Evolutionary conservation across 2,797 vertebrate species (phyloP).

Genomic region (Helarctos malayanus): DNA sequence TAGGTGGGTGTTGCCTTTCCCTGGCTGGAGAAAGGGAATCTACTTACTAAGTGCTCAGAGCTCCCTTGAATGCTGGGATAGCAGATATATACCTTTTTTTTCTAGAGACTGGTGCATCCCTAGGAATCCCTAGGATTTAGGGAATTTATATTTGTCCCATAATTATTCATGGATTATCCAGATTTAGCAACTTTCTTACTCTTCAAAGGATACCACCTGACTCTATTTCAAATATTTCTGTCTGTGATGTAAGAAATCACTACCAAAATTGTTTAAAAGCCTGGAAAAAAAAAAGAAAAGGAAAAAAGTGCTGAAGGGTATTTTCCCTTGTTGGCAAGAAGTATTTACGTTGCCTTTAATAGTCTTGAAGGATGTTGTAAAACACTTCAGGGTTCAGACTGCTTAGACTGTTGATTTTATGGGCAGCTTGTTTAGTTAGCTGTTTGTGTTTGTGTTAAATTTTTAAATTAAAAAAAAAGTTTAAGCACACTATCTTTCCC

Average conservation of each 20-base stretch:
- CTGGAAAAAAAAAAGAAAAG: not conserved
- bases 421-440: conserved; percentile 66
- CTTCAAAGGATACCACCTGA: conserved; percentile 23
- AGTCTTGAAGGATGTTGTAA: conserved; percentile 60
- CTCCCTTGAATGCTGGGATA: not conserved
- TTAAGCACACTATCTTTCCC: conserved; percentile 49
- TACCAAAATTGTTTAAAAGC: conserved; percentile 45
- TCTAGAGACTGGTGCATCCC: not conserved
- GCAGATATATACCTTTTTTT: not conserved
- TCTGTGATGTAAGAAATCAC: conserved; percentile 54
- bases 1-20: not conserved
- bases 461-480: conserved; percentile 63
- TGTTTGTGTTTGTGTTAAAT: conserved; percentile 72
- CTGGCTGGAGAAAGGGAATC: not conserved
- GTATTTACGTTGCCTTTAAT: conserved; percentile 40
- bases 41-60: not conserved
- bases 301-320: not conserved
- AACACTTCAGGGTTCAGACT: conserved; percentile 43
- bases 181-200: conserved; percentile 45
- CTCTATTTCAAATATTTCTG: conserved; percentile 40
- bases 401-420: conserved; percentile 69
- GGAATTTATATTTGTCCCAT: not conserved
- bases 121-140: not conserved
- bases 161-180: not conserved
- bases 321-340: conserved; percentile 19